These are phyloP conservation scores for Tachuris rubrigastra DNA, from an alignment of 2,113 vertebrate genomes.

Conservation along the genomic window DNA sequence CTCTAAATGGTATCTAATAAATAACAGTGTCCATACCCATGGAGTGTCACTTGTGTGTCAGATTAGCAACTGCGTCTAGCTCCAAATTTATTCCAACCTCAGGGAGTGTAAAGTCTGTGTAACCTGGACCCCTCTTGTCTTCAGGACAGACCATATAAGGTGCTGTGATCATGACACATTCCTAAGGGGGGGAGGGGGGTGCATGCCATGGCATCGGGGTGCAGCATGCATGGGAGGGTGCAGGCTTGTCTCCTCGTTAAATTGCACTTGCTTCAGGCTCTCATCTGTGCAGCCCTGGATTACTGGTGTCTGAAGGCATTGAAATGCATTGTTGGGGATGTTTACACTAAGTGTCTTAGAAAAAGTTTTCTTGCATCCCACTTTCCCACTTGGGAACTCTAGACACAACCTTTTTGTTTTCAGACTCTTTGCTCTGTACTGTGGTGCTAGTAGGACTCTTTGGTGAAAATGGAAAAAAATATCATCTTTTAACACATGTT, in stretches of 20 bases:
- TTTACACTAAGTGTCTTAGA: not conserved
- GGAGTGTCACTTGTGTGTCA: not conserved
- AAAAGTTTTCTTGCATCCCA: not conserved
- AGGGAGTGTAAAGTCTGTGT: not conserved
- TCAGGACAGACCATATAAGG: not conserved
- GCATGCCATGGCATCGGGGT: rapidly evolving
- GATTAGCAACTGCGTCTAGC: not conserved
- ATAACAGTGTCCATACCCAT: not conserved
- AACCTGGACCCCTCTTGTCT: not conserved
- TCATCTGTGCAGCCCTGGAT: not conserved
- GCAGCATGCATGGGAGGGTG: not conserved
- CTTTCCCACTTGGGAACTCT: not conserved
- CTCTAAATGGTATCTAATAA: not conserved
- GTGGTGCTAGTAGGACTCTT: not conserved
- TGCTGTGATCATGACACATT: not conserved
- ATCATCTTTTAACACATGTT: not conserved
- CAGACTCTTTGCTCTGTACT: not conserved
- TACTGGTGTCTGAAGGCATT: not conserved
- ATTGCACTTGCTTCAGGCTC: not conserved
- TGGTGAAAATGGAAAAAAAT: not conserved
- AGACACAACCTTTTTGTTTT: not conserved
- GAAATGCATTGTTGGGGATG: not conserved
- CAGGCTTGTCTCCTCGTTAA: not conserved
- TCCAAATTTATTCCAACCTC: not conserved
- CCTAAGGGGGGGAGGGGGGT: not conserved